Evolutionary conservation across 2,797 vertebrate genomes (phyloP).

Genomic region (Phyllotis vaccarum): DNA sequence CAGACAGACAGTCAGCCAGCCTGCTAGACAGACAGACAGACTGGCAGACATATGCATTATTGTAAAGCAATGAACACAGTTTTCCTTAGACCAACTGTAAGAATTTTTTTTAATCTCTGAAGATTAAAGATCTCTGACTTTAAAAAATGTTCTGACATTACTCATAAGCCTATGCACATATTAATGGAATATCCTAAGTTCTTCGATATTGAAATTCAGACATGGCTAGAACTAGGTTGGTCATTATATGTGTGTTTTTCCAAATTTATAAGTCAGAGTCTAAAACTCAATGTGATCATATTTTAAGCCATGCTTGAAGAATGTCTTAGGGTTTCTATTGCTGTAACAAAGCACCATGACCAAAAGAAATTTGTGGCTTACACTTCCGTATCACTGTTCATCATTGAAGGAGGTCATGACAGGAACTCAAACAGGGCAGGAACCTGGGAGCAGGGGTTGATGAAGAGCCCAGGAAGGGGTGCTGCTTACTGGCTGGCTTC

Average conservation of each 20-base stretch:
- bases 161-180: background rate
- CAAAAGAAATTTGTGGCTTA: background rate
- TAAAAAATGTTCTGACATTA: background rate
- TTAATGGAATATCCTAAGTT: background rate
- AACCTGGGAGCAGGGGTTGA: background rate
- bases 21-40: background rate
- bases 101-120: constrained; percentile 30
- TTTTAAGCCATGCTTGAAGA: background rate
- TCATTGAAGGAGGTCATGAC: background rate
- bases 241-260: background rate
- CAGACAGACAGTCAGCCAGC: background rate
- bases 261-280: no score
- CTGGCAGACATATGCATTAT: background rate
- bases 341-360: background rate
- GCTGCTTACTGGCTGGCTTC: background rate
- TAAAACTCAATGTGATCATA: background rate
- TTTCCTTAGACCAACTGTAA: constrained; percentile 31
- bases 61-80: background rate
- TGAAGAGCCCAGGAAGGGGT: background rate
- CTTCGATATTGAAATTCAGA: background rate
- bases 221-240: background rate
- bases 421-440: background rate
- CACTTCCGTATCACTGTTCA: background rate
- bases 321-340: background rate
- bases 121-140: background rate